Conservation (phyloP, 2,113 vertebrate species). For the Orientallactaga bullata region DNA sequence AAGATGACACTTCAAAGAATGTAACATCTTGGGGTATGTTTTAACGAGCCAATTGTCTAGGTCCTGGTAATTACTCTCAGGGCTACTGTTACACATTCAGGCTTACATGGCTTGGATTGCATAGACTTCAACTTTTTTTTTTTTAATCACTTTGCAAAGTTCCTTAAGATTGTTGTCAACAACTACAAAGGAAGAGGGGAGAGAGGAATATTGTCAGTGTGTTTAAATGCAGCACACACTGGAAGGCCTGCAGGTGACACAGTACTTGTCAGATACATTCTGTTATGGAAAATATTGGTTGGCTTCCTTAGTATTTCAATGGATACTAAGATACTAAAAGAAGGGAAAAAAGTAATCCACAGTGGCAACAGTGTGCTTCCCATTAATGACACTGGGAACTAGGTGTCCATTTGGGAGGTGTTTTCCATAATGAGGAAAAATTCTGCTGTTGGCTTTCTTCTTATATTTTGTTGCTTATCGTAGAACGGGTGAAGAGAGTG, state of each 20-base stretch:
- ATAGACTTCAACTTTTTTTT: constrained; percentile 41
- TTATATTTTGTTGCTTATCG: background rate
- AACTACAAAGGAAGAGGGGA: background rate
- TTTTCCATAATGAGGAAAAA: constrained; percentile 6
- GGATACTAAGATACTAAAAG: background rate
- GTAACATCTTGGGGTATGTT: background rate
- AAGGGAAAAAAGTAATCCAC: background rate
- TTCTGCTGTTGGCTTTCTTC: background rate
- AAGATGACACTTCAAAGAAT: constrained; percentile 52
- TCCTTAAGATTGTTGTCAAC: constrained; percentile 3
- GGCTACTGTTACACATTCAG: constrained; percentile 52
- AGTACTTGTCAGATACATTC: background rate
- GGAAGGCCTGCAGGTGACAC: background rate
- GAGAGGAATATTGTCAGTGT: background rate
- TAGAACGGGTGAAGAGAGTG: background rate
- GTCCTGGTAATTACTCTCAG: constrained; percentile 51
- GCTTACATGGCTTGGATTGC: constrained; percentile 31
- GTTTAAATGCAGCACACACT: background rate
- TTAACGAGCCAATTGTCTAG: constrained; percentile 21
- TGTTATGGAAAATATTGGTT: background rate
- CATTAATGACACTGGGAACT: background rate
- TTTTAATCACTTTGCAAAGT: constrained; percentile 43
- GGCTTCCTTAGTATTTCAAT: background rate
- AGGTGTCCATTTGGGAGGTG: background rate
- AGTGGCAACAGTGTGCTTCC: background rate